Base-by-base conservation (phyloP, 23 tunicate genomes). In the Botrylloides violaceus region DNA sequence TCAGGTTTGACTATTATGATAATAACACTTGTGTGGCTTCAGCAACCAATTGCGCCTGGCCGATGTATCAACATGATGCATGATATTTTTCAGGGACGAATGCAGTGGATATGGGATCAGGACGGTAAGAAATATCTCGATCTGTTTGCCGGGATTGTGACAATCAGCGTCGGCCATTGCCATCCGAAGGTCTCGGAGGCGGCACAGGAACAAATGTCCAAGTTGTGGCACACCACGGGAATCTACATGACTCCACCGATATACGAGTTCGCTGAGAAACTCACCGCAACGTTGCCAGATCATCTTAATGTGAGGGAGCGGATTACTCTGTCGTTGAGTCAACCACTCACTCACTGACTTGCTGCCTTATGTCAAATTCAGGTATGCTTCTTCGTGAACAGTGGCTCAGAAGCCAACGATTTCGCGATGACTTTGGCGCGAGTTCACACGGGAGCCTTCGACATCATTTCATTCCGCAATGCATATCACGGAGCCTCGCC, bases 331-430 rank as follows among this genome's bases (percentile, higher is more conserved):
- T 43, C 53, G 53, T 43, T 9, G 15, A 43, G 53, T 7, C 15
- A 7, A 15, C 15, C 53, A 43, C 12, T 43, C 15, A 7, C 15
- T 43, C 53, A 43, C 12, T 43, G n/a, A n/a, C n/a, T n/a, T n/a
- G n/a, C n/a, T n/a, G 19, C 12, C 55, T 29, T 27, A 2, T 34
- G 32, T 48, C 58, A 49, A 19, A n/a, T 43, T 7, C 80, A 90
- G 97, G 82, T 90, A 66, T 90, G 97, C 65, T 71, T 87, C 47
- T 87, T 95, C 78, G 88, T 84, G 0, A 95, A 95, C 77, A 82
- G 91, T 76, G 99, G 99, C 12, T 87, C 96, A n/a, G 99, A 95
- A 71, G 95, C 99, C 59, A 95, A 95, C 83, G 99, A 95, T 59
- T 15, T 87, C 36, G 99, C 99, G 2, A 79, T 95, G 92, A 66